Conservation (phyloP, 2,113 vertebrate genomes). For the Podocnemis expansa region DNA sequence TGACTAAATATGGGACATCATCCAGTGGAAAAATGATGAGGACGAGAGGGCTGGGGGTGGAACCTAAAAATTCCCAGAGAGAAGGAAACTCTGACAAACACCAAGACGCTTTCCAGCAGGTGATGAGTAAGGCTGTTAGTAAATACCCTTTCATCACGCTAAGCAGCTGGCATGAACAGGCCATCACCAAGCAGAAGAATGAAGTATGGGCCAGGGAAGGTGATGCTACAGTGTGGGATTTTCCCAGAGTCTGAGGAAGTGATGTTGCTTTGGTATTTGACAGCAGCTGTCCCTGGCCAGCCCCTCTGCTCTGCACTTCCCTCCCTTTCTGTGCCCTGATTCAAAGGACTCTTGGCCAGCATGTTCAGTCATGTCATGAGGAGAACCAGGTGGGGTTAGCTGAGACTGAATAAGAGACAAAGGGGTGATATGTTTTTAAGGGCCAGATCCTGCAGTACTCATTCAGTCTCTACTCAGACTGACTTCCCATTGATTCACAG, state of each 20-base stretch:
- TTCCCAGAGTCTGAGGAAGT: not conserved
- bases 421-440: not conserved
- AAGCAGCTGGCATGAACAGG: not conserved
- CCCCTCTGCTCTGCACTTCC: not conserved
- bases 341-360: fast-evolving
- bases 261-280: not conserved
- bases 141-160: conserved; percentile 25
- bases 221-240: conserved; percentile 13
- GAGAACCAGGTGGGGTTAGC: not conserved
- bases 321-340: not conserved
- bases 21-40: not conserved
- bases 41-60: not conserved
- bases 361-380: fast-evolving
- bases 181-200: not conserved
- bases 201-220: not conserved
- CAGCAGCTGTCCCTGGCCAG: not conserved
- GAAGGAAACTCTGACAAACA: conserved; percentile 36
- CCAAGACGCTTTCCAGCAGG: not conserved
- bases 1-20: not conserved
- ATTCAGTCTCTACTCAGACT: not conserved
- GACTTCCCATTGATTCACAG: not conserved
- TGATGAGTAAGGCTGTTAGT: conserved; percentile 48
- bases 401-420: not conserved
- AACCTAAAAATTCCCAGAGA: not conserved
- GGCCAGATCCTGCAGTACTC: not conserved